A percentile compares a stretch with the other conserved stretches of the same genome.
These are phyloP conservation scores for Dendropsophus ebraccatus DNA, from an alignment of 2,113 vertebrate genomes.

Conservation along the genomic window DNA sequence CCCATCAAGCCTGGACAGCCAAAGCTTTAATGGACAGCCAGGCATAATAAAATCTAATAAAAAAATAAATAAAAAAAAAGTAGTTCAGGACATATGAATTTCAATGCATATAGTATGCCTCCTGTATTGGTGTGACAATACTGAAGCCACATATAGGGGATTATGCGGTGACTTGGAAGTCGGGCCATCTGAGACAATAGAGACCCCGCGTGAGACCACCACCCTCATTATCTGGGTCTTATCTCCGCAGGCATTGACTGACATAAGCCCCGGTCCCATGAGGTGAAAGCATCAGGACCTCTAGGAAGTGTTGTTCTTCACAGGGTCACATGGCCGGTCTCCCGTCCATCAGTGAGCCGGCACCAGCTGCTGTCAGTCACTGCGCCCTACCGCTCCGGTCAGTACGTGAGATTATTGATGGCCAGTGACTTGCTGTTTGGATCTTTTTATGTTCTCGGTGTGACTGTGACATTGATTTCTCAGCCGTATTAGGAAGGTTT, in stretches of 20 bases:
- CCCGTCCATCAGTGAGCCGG: background rate
- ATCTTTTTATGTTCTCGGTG: too few relatives aligned
- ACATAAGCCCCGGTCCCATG: background rate
- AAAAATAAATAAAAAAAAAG: too few relatives aligned
- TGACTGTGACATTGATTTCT: too few relatives aligned
- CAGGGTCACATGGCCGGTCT: slow-evolving; percentile 13
- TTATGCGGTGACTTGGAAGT: background rate
- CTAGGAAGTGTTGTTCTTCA: background rate
- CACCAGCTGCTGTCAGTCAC: slow-evolving; percentile 11
- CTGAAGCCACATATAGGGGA: background rate
- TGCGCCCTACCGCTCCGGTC: background rate
- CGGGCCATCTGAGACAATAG: background rate
- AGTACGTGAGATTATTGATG: background rate
- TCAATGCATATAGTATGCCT: accelerated
- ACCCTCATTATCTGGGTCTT: slow-evolving; percentile 19
- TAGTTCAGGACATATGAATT: background rate
- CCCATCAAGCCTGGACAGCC: too few relatives aligned
- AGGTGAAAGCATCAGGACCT: slow-evolving; percentile 17
- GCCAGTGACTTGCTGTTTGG: too few relatives aligned
- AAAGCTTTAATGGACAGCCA: too few relatives aligned
- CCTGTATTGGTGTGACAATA: background rate
- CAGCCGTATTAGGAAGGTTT: background rate
- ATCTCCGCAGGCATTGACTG: background rate
- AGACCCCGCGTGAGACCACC: background rate
- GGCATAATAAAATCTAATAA: too few relatives aligned